Conservation (phyloP, 2,888 invertebrate species). For the Drosophila cognata region DNA sequence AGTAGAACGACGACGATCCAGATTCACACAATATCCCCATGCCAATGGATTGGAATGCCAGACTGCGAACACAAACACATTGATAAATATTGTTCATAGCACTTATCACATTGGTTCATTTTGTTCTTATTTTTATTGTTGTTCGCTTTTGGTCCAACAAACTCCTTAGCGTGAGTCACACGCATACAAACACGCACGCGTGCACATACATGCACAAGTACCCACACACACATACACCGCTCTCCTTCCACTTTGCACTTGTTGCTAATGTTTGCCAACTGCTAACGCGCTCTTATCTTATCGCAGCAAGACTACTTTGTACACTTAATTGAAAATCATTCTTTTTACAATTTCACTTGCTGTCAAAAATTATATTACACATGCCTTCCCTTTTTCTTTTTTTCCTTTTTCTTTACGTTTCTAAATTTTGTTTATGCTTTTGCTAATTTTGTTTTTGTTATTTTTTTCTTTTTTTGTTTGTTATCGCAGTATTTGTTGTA, state of each 20-base stretch:
- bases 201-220: conserved; percentile 1
- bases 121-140: conserved; percentile 19
- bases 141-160: conserved; percentile 49
- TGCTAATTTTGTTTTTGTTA: conserved; percentile 16
- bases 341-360: conserved; percentile 64
- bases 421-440: conserved; percentile 46
- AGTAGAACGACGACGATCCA: conserved; percentile 34
- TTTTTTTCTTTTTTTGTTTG: not conserved
- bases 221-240: conserved; percentile 12
- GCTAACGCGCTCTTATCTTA: conserved; percentile 65
- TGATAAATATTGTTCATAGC: conserved; percentile 44
- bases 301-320: conserved; percentile 60
- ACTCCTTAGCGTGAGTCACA: conserved; percentile 45
- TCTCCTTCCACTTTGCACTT: conserved; percentile 55
- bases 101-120: conserved; percentile 1
- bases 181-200: conserved; percentile 9
- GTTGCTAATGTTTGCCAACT: conserved; percentile 70
- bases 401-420: conserved; percentile 9
- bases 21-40: conserved; percentile 44
- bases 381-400: conserved; percentile 35
- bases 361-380: conserved; percentile 51
- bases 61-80: conserved; percentile 24
- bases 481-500: conserved; percentile 52
- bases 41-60: conserved; percentile 31
- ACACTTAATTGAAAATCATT: conserved; percentile 76